Conservation (phyloP, 1,140 invertebrate species). For the Bradynema listronoti region DNA sequence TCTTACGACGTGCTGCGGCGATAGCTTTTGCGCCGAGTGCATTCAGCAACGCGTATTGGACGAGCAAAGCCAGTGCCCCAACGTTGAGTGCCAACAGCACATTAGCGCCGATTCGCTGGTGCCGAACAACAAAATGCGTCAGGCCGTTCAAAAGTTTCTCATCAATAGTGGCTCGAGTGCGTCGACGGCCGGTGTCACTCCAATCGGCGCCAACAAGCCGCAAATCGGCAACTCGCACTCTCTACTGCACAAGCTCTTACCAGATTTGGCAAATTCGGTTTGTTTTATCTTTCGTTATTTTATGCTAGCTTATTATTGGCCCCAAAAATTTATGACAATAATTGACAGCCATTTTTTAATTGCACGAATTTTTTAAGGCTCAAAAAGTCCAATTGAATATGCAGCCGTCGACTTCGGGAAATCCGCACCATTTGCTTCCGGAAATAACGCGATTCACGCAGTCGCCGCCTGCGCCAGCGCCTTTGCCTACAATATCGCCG, state of each 20-base stretch:
- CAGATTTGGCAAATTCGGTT: slow-evolving; percentile 14
- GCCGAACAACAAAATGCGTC: slow-evolving; percentile 66
- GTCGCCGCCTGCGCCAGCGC: too few species aligned
- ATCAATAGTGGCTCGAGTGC: slow-evolving; percentile 14
- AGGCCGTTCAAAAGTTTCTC: slow-evolving; percentile 33
- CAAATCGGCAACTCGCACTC: slow-evolving; percentile 17
- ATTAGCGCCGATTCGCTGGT: slow-evolving; percentile 85
- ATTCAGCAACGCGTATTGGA: slow-evolving; percentile 62
- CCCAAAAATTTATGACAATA: too few species aligned
- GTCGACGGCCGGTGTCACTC: background rate
- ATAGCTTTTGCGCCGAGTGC: slow-evolving; percentile 97
- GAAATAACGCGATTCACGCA: too few species aligned
- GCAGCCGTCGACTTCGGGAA: too few species aligned
- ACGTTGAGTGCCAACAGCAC: slow-evolving; percentile 73
- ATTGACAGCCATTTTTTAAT: too few species aligned
- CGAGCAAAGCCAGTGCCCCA: slow-evolving; percentile 80
- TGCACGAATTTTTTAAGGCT: too few species aligned
- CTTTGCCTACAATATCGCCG: too few species aligned
- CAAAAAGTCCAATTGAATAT: too few species aligned
- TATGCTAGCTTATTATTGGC: too few species aligned
- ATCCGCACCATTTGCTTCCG: too few species aligned
- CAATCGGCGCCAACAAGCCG: slow-evolving; percentile 23
- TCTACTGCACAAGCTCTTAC: slow-evolving; percentile 27
- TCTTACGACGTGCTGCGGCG: slow-evolving; percentile 90
- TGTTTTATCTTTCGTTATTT: too few species aligned